Evolutionary conservation across 2,113 vertebrate species (phyloP).

Genomic region (Ptilorrhoa leucosticta): DNA sequence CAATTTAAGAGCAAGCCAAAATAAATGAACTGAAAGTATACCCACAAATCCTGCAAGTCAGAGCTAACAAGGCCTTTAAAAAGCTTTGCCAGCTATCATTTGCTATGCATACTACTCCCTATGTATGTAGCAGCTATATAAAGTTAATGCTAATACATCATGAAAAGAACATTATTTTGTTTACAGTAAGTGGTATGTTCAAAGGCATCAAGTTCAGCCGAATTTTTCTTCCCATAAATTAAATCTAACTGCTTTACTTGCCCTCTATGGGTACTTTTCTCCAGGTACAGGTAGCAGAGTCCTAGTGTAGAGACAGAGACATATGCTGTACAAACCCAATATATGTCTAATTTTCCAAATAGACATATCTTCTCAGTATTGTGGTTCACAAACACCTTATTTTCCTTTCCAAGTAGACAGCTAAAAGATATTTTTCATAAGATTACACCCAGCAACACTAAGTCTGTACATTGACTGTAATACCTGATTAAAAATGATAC

Average conservation of each 20-base stretch:
- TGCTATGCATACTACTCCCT: background rate
- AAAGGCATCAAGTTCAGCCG: background rate
- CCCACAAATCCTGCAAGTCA: background rate
- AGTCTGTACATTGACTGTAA: background rate
- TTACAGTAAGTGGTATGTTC: background rate
- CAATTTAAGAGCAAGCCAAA: background rate
- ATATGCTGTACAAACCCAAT: background rate
- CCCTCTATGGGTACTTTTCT: background rate
- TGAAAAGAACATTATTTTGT: background rate
- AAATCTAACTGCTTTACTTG: background rate
- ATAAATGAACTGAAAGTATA: background rate
- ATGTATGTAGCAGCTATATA: background rate
- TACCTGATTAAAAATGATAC: background rate
- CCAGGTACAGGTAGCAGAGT: background rate
- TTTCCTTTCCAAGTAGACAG: background rate
- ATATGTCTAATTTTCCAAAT: background rate
- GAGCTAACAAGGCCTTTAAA: background rate
- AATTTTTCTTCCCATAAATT: background rate
- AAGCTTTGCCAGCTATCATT: background rate
- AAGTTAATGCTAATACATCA: background rate
- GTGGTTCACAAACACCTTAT: background rate
- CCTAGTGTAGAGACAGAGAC: background rate
- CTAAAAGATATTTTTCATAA: background rate
- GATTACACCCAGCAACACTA: background rate
- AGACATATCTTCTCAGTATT: background rate